phyloP scores from a whole-genome alignment of 1,140 invertebrate species.

The Apis mellifera region Amel_HAv3.1 CM009931.2:19998001-19998500 shows the following conservation, averaged over 20 bases:
- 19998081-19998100: too few species aligned
- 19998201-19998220: constrained; percentile 37
- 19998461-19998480: background rate
- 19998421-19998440: background rate
- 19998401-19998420: constrained; percentile 6
- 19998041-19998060: too few species aligned
- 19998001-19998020: too few species aligned
- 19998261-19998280: constrained; percentile 16
- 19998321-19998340: constrained; percentile 58
- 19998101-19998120: background rate
- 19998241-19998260: background rate
- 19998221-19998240: constrained; percentile 9
- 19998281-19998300: constrained; percentile 50
- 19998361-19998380: constrained; percentile 50
- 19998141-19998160: background rate
- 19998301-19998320: constrained; percentile 35
- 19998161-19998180: background rate
- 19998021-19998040: background rate
- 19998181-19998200: constrained; percentile 32
- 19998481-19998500: background rate
- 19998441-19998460: background rate
- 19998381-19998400: constrained; percentile 44
- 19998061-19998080: background rate
- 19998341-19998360: constrained; percentile 34
- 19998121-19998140: background rate